Evolutionary conservation across 2,797 vertebrate genomes (phyloP).

Genomic region (Parotocinclus haroldoi): DNA sequence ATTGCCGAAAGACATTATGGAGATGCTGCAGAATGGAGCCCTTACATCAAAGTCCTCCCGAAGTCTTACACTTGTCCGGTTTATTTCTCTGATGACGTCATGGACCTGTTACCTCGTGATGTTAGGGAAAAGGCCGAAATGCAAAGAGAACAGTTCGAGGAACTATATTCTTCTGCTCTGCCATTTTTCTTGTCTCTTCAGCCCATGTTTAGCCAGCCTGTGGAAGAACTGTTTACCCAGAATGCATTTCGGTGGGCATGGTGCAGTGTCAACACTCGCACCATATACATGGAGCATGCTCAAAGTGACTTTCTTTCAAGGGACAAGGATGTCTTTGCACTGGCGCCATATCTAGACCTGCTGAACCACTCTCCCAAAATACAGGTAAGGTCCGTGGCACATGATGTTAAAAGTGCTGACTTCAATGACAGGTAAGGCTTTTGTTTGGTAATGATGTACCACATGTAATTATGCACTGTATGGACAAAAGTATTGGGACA

Average conservation of each 20-base stretch:
- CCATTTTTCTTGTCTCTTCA: constrained; percentile 82
- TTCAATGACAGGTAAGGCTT: too few species aligned
- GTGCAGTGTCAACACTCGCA: constrained; percentile 92
- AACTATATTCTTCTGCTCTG: constrained; percentile 68
- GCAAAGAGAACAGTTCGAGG: constrained; percentile 69
- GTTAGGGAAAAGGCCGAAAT: constrained; percentile 67
- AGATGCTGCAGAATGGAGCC: constrained; percentile 78
- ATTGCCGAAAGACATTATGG: constrained; percentile 78
- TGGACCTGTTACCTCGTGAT: constrained; percentile 70
- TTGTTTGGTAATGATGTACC: too few species aligned
- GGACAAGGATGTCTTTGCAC: constrained; percentile 77
- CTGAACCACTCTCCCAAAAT: constrained; percentile 86
- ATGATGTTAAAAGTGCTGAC: too few species aligned
- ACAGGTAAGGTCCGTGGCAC: constrained; percentile 70
- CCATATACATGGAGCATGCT: constrained; percentile 79
- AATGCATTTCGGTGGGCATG: constrained; percentile 88
- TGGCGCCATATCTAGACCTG: constrained; percentile 91
- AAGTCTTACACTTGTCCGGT: constrained; percentile 80
- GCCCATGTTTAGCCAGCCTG: constrained; percentile 73
- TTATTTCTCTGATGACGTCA: constrained; percentile 66
- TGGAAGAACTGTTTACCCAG: constrained; percentile 72
- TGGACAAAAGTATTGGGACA: too few species aligned
- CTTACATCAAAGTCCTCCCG: constrained; percentile 84
- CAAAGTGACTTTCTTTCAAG: constrained; percentile 69
- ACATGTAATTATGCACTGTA: too few species aligned